phyloP scores from a whole-genome alignment of 2,797 vertebrate species.

The Sebastes umbrosus region DNA sequence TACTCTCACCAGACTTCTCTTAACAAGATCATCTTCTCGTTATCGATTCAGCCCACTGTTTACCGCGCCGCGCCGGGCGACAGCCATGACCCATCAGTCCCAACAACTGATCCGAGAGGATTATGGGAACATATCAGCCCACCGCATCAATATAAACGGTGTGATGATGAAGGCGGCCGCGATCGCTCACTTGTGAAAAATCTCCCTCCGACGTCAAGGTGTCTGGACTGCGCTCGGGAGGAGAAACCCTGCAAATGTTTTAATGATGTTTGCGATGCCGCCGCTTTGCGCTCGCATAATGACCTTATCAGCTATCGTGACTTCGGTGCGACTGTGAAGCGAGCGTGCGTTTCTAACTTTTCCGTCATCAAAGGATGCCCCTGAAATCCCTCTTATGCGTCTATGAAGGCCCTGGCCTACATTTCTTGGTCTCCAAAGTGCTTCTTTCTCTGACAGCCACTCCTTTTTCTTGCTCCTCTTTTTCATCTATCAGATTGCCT shows the following conservation, averaged over 20 bases:
- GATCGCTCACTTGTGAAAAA: neutral
- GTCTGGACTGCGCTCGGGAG: neutral
- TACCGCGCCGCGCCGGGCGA: neutral
- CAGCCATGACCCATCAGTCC: constrained; percentile 17
- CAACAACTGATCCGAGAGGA: constrained; percentile 35
- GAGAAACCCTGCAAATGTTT: constrained; percentile 27
- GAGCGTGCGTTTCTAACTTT: constrained; percentile 38
- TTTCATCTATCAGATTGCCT: constrained; percentile 70
- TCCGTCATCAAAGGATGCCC: constrained; percentile 61
- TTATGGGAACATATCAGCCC: constrained; percentile 23
- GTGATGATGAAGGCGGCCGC: neutral
- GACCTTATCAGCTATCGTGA: constrained; percentile 30
- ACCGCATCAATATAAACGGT: neutral
- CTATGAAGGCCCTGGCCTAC: constrained; percentile 59
- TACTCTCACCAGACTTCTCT: constrained; percentile 39
- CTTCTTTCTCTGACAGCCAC: constrained; percentile 81
- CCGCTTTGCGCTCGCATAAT: neutral
- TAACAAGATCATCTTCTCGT: constrained; percentile 53
- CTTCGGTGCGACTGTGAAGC: neutral
- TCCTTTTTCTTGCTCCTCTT: constrained; percentile 69
- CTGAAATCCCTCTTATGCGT: constrained; percentile 49
- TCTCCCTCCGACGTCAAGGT: neutral
- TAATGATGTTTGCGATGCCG: constrained; percentile 11
- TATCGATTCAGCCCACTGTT: constrained; percentile 52
- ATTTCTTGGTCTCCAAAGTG: constrained; percentile 64